A percentile compares a stretch with the other conserved stretches of the same genome.
These are phyloP conservation scores for Apomyelois bistriatella DNA, from an alignment of 2,888 invertebrate genomes.

Conservation along the genomic window DNA sequence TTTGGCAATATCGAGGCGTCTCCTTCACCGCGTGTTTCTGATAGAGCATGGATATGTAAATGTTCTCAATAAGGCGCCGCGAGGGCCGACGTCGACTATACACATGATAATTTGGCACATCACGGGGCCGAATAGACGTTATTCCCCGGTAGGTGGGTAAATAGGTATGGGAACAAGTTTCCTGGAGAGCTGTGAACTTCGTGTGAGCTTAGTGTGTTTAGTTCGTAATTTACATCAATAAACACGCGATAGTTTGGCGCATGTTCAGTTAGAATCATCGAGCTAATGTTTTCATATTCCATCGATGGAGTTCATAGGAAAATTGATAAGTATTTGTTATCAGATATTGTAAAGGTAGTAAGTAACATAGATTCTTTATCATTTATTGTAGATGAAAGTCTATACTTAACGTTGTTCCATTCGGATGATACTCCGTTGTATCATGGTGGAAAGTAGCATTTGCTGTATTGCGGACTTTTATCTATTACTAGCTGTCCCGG, in stretches of 20 bases:
- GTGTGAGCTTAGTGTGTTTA: conserved; percentile 10
- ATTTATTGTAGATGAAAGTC: no score
- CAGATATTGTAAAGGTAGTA: no score
- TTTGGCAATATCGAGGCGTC: conserved; percentile 42
- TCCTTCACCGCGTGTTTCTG: conserved; percentile 17
- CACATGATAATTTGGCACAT: conserved; percentile 39
- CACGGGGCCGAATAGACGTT: conserved; percentile 19
- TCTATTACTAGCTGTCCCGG: no score
- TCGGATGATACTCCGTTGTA: no score
- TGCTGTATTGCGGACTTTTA: no score
- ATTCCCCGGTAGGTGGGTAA: neutral
- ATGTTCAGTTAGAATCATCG: neutral
- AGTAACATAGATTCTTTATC: no score
- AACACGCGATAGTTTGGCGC: conserved; percentile 5
- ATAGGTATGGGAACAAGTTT: neutral
- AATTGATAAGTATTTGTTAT: no score
- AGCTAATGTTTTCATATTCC: no score
- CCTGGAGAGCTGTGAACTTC: conserved; percentile 15
- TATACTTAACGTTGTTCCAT: no score
- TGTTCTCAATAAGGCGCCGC: conserved; percentile 64
- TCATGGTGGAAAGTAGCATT: no score
- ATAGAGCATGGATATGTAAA: conserved; percentile 67
- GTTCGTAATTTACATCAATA: conserved; percentile 10
- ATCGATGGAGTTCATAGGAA: no score
- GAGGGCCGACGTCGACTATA: conserved; percentile 34